Evolutionary conservation across 2,888 invertebrate genomes (phyloP).

Genomic region (Anoncus sp.): DNA sequence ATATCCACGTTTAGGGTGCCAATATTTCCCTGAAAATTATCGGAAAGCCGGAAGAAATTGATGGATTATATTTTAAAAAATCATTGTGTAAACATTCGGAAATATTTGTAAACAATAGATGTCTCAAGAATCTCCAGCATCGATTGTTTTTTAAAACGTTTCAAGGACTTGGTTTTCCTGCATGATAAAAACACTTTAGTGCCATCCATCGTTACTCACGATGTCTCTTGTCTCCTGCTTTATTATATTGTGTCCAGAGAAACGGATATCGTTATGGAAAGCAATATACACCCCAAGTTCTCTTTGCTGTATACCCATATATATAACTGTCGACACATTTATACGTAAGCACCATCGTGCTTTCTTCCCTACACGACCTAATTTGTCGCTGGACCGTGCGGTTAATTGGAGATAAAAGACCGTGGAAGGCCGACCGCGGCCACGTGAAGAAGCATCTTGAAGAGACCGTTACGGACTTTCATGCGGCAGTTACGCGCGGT

Average conservation of each 20-base stretch:
- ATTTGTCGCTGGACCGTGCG: constrained; percentile 74
- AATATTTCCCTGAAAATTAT: too few relatives aligned
- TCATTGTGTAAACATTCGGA: too few relatives aligned
- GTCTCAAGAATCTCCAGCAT: too few relatives aligned
- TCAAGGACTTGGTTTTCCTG: too few relatives aligned
- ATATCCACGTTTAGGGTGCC: neutral
- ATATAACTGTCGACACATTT: constrained; percentile 26
- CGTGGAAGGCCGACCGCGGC: constrained; percentile 34
- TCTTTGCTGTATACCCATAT: neutral
- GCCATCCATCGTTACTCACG: too few relatives aligned
- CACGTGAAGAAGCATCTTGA: constrained; percentile 28
- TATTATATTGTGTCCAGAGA: neutral
- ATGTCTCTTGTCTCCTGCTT: neutral
- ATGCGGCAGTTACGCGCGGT: constrained; percentile 8
- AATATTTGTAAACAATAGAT: too few relatives aligned
- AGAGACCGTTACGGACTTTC: constrained; percentile 14
- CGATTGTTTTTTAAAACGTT: too few relatives aligned
- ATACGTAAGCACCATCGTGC: constrained; percentile 39
- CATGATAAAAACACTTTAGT: too few relatives aligned
- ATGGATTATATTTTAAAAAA: too few relatives aligned
- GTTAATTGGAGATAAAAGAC: constrained; percentile 75
- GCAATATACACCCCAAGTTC: neutral
- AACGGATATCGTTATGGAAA: constrained; percentile 30
- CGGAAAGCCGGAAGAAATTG: too few relatives aligned
- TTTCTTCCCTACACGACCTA: constrained; percentile 68